Conservation (phyloP, 2,888 invertebrate genomes). For the Drosophila borealis region DNA sequence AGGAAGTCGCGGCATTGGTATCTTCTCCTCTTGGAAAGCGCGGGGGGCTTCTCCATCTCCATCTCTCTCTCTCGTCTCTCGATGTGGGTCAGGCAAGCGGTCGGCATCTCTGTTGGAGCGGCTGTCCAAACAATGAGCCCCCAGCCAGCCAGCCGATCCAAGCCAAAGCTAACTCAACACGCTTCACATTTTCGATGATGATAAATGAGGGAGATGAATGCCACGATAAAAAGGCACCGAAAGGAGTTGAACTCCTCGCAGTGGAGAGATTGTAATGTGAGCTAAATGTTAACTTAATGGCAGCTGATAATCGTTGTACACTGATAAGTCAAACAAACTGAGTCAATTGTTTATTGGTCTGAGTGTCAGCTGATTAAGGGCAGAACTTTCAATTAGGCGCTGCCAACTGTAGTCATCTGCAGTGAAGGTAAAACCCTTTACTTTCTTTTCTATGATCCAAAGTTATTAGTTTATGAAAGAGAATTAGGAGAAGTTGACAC, state of each 20-base stretch:
- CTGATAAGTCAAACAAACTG: conserved; percentile 37
- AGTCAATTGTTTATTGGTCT: not conserved
- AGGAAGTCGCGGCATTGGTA: conserved; percentile 44
- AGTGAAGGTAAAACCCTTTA: no score
- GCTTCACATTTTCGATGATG: conserved; percentile 78
- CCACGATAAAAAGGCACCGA: conserved; percentile 71
- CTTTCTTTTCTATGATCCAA: no score
- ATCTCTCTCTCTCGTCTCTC: conserved; percentile 4
- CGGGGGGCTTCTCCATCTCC: not conserved
- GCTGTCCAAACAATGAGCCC: conserved; percentile 63
- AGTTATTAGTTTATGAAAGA: no score
- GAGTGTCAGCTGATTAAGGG: conserved; percentile 39
- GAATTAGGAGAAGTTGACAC: no score
- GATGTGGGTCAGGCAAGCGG: conserved; percentile 58
- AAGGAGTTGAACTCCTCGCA: conserved; percentile 37
- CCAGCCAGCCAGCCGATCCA: conserved; percentile 38
- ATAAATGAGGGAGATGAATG: conserved; percentile 76
- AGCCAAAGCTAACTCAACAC: conserved; percentile 69
- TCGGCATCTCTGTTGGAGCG: conserved; percentile 56
- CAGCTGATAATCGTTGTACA: conserved; percentile 41
- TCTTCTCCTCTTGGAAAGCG: conserved; percentile 20
- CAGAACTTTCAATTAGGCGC: conserved; percentile 8
- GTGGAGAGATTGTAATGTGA: conserved; percentile 37
- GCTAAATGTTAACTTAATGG: conserved; percentile 47
- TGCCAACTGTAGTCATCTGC: no score